Evolutionary conservation across 30 jellyfish, hydroid and myxozoan species (phyloP).

Genomic region (Hydra vulgaris): DNA sequence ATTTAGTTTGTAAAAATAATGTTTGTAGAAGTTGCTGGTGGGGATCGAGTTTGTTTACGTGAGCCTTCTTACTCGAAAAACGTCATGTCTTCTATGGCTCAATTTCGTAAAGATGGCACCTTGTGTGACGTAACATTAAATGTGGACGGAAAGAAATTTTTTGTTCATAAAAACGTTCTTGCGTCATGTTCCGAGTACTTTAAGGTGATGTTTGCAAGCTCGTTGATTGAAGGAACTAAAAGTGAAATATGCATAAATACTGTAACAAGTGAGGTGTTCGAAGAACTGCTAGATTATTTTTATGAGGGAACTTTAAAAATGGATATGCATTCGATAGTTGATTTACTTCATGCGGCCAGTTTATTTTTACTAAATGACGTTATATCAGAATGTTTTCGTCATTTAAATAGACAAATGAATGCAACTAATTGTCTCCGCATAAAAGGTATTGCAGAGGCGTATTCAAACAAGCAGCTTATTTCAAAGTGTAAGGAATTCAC

Average conservation of each 20-base stretch:
- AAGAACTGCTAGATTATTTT: slow-evolving; percentile 16
- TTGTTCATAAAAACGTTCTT: slow-evolving; percentile 15
- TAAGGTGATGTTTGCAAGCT: slow-evolving; percentile 19
- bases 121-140: slow-evolving; percentile 22
- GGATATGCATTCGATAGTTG: slow-evolving; percentile 22
- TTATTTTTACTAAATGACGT: slow-evolving; percentile 19
- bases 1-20: neutral
- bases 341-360: slow-evolving; percentile 23
- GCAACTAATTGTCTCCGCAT: slow-evolving; percentile 11
- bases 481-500: slow-evolving; percentile 4
- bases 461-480: slow-evolving; percentile 11
- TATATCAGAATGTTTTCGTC: slow-evolving; percentile 7
- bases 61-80: slow-evolving; percentile 1
- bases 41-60: slow-evolving; percentile 13
- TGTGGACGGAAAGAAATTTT: slow-evolving; percentile 20
- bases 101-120: slow-evolving; percentile 26
- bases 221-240: neutral
- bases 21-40: slow-evolving; percentile 13
- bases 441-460: slow-evolving; percentile 9
- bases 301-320: slow-evolving; percentile 20
- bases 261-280: slow-evolving; percentile 19
- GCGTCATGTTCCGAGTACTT: slow-evolving; percentile 22
- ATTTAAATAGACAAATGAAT: neutral
- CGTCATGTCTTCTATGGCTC: neutral
- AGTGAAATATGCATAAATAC: slow-evolving; percentile 8